phyloP scores from a whole-genome alignment of 2,797 vertebrate genomes.

The Simalia tracyae region DNA sequence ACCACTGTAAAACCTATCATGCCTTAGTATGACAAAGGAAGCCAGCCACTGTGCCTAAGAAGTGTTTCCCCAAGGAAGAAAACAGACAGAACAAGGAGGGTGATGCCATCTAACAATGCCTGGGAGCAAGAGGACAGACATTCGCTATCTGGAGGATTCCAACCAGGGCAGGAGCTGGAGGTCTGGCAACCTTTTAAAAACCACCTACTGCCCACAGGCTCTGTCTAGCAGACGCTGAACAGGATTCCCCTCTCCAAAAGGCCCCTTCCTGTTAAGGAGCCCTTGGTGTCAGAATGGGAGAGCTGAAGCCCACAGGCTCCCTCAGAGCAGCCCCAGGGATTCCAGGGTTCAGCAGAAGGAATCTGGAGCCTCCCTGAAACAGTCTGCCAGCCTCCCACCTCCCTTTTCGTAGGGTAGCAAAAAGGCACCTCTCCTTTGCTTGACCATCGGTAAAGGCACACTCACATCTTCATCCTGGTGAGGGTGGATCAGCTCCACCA shows the following conservation, averaged over 20 bases:
- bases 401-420: not conserved
- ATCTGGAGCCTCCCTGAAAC: not conserved
- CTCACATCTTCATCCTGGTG: constrained; percentile 93
- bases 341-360: not conserved
- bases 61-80: not conserved
- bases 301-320: not conserved
- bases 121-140: not conserved
- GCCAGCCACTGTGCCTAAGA: not conserved
- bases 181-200: not conserved
- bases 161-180: not conserved
- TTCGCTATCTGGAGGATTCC: no score
- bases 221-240: not conserved
- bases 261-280: not conserved
- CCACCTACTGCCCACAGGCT: not conserved
- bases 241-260: not conserved
- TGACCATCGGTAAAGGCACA: not conserved
- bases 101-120: not conserved
- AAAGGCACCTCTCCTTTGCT: not conserved
- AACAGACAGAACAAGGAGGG: not conserved
- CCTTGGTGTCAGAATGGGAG: not conserved
- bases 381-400: not conserved
- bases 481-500: constrained; percentile 89
- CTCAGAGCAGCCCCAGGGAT: not conserved
- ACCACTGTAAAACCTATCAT: not conserved
- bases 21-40: not conserved